Conservation (phyloP, 2,113 vertebrate species). For the Orthonyx spaldingii region DNA sequence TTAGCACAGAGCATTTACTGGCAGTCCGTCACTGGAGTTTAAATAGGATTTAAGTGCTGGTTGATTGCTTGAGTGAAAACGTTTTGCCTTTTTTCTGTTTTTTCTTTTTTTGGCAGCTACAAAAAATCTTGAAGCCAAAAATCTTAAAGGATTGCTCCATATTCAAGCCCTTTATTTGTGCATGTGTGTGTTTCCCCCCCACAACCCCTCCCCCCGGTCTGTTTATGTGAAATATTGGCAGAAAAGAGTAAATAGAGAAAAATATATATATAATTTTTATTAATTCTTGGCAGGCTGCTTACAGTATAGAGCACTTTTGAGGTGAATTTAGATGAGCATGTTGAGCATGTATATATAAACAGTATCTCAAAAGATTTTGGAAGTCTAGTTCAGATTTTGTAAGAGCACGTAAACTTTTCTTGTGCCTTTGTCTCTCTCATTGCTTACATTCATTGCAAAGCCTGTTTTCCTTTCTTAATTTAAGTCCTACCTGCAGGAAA, state of each 20-base stretch:
- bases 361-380: slow-evolving; percentile 20
- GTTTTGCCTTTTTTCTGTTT: background rate
- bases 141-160: background rate
- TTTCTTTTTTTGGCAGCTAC: background rate
- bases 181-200: background rate
- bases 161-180: background rate
- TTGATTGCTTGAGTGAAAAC: slow-evolving; percentile 39
- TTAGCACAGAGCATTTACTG: background rate
- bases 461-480: slow-evolving; percentile 17
- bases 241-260: slow-evolving; percentile 27
- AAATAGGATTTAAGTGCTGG: slow-evolving; percentile 19
- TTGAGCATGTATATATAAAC: slow-evolving; percentile 6
- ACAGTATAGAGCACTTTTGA: background rate
- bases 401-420: background rate
- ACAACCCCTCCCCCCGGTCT: background rate
- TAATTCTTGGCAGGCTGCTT: slow-evolving; percentile 59
- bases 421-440: background rate
- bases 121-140: background rate
- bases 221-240: slow-evolving; percentile 50
- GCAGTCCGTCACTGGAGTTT: background rate
- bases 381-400: slow-evolving; percentile 31
- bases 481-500: background rate
- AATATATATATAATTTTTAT: slow-evolving; percentile 37
- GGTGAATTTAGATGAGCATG: slow-evolving; percentile 44
- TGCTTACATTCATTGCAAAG: background rate